Base-by-base conservation (phyloP, 2,797 vertebrate species). In the Hephaestus fuliginosus region DNA sequence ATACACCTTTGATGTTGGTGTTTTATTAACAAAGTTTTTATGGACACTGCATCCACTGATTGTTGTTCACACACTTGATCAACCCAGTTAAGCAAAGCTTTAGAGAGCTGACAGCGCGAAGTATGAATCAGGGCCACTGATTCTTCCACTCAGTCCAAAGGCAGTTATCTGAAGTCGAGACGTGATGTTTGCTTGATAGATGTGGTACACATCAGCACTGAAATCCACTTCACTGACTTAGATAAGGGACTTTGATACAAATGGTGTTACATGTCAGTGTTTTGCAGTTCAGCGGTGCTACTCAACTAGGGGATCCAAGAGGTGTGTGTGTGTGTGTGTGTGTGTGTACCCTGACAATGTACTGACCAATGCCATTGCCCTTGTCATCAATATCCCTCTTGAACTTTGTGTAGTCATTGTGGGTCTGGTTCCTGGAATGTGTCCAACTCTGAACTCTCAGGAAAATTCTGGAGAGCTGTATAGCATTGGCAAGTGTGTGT, bases 21-120 rank as follows among this genome's bases (percentile, higher is more conserved):
- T 43, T 70, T 52, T 57, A 71, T 48, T 46, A 48, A 20, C 51
- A 66, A 2, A 17, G 44, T 52, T 49, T 74, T 72, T 11, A 4
- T 68, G 28, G 49, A 36, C 25, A 33, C 36, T 18, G 25, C 33
- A 44, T 67, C 48, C 39, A 18, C 57, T 72, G 49, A 66, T 44
- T 60, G 18, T 18, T 56, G 36, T 48, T 73, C 55, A 67, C 33
- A 74, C 75, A 51, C 18, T 61, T 15, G 36, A 20, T 17, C 39
- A 48, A 8, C 7, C 10, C 2, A 22, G 51, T 18, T 28, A 39
- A n/a, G 30, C 49, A 61, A 22, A 78, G 53, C n/a, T 4, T 56
- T 46, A 9, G 20, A 25, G 25, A 39, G 49, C 7, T 25, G 48
- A 41, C 28, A 41, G 0, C 0, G 52, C 48, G 11, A 41, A 17